Percentiles rank a stretch among this genome's conserved stretches.
These are phyloP conservation scores for Aleiodes testaceus DNA, from an alignment of 2,888 invertebrate species.

Conservation along the genomic window DNA sequence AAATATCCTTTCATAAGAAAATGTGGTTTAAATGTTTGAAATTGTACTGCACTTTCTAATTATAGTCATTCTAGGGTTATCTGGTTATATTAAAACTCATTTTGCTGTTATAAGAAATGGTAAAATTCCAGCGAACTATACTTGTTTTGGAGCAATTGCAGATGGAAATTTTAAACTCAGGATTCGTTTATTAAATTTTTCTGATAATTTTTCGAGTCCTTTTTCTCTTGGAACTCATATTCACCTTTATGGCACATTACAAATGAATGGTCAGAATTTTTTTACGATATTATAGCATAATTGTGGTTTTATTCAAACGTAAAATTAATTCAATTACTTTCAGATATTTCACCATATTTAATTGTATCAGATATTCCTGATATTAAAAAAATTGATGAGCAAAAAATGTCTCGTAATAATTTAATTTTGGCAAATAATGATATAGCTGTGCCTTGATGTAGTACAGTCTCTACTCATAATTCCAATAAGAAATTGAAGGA, in stretches of 20 bases:
- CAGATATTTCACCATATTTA: not conserved
- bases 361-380: slow-evolving; percentile 2
- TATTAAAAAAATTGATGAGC: slow-evolving; percentile 5
- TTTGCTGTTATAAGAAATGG: slow-evolving; percentile 1
- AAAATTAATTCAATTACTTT: not conserved
- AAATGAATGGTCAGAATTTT: slow-evolving; percentile 2
- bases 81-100: slow-evolving; percentile 4
- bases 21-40: too few species aligned
- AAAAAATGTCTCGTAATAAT: not conserved
- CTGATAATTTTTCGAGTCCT: not conserved
- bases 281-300: too few species aligned
- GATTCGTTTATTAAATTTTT: too few species aligned
- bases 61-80: not conserved
- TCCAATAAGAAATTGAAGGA: too few species aligned
- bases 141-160: slow-evolving; percentile 4
- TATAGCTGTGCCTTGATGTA: not conserved
- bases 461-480: not conserved
- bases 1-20: too few species aligned
- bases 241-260: not conserved
- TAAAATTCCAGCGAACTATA: not conserved
- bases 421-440: slow-evolving; percentile 4
- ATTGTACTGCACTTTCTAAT: too few species aligned
- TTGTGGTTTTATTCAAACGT: too few species aligned
- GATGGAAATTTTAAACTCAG: not conserved
- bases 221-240: slow-evolving; percentile 2